Evolutionary conservation across 2,797 vertebrate genomes (phyloP).

Genomic region (Netta rufina): DNA sequence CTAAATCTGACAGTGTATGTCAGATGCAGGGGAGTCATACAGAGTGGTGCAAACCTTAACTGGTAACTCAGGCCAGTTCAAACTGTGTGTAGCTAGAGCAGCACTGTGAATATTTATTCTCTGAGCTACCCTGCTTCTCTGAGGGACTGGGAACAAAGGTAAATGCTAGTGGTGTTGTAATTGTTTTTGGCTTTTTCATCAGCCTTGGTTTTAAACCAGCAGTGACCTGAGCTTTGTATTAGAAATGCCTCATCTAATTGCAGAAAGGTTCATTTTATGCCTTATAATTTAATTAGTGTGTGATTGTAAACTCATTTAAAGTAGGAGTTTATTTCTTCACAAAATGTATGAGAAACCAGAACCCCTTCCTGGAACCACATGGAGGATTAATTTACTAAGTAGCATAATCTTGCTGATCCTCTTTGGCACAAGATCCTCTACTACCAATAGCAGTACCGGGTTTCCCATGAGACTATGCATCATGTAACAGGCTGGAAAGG

Average conservation of each 20-base stretch:
- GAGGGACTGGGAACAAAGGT: neutral
- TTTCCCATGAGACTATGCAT: neutral
- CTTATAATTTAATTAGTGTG: neutral
- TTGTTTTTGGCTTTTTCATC: accelerated
- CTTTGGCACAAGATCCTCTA: neutral
- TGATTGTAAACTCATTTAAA: neutral
- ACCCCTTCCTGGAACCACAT: neutral
- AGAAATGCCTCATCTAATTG: neutral
- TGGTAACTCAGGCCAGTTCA: accelerated
- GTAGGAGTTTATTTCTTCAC: neutral
- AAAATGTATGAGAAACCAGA: neutral
- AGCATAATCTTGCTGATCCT: neutral
- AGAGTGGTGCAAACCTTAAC: neutral
- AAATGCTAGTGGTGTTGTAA: neutral
- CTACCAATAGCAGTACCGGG: accelerated
- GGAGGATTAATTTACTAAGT: neutral
- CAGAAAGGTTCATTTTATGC: neutral
- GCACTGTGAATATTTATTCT: neutral
- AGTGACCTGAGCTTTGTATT: neutral
- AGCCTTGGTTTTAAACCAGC: neutral
- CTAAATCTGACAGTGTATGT: neutral
- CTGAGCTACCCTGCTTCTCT: neutral
- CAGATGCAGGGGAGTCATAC: neutral
- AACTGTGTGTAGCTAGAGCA: neutral
- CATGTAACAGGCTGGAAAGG: neutral